Evolutionary conservation across 2,113 vertebrate genomes (phyloP).

Genomic region (Martes martes): DNA sequence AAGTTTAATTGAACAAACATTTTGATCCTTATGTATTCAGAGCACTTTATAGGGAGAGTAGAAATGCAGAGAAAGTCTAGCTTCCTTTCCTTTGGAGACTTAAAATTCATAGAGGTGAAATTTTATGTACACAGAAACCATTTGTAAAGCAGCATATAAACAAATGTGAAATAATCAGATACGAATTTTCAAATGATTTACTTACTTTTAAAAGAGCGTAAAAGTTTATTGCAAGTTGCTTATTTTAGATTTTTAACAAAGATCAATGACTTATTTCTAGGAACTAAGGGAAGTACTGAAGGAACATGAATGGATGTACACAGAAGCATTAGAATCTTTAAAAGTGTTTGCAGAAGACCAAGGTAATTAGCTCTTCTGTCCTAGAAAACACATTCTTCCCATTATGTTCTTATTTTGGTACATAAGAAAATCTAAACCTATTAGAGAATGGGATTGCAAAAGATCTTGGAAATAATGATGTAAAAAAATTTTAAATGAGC

Average conservation of each 20-base stretch:
- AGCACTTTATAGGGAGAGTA: not conserved
- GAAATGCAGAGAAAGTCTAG: not conserved
- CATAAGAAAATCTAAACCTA: not conserved
- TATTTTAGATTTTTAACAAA: slow-evolving; percentile 46
- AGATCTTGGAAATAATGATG: not conserved
- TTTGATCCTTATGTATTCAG: not conserved
- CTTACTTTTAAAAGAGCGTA: slow-evolving; percentile 2
- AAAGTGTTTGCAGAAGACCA: slow-evolving; percentile 89
- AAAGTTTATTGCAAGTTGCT: slow-evolving; percentile 7
- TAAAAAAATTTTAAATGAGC: not conserved
- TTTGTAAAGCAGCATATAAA: slow-evolving; percentile 44
- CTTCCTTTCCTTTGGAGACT: not conserved
- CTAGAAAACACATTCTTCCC: not conserved
- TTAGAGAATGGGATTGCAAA: not conserved
- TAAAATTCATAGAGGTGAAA: not conserved
- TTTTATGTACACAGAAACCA: not conserved
- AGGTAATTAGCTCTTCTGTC: slow-evolving; percentile 73
- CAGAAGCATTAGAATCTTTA: slow-evolving; percentile 90
- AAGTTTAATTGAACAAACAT: not conserved
- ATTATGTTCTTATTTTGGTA: not conserved
- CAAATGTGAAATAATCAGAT: not conserved
- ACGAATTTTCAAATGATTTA: not conserved
- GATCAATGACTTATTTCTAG: slow-evolving; percentile 78
- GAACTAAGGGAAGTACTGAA: slow-evolving; percentile 92
- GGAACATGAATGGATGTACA: slow-evolving; percentile 93